These are phyloP conservation scores for Globodera ellingtonae DNA, from an alignment of 1,140 invertebrate genomes.

Conservation along the genomic window DNA sequence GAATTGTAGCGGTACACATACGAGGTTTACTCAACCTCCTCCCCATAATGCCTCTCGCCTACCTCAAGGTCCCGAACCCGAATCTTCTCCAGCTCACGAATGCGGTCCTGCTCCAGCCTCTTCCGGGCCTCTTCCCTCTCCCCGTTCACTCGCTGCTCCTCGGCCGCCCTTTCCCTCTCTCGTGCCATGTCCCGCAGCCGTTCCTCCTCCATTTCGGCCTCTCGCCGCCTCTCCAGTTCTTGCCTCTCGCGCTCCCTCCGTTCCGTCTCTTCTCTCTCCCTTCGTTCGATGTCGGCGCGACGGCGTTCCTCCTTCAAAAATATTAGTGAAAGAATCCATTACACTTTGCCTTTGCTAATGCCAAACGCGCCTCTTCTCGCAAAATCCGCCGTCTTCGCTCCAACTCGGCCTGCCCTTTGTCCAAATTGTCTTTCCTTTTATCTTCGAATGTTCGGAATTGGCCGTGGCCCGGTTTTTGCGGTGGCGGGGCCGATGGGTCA, in stretches of 20 bases:
- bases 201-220: conserved; percentile 75
- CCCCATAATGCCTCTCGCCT: background rate
- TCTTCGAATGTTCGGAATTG: conserved; percentile 83
- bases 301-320: conserved; percentile 66
- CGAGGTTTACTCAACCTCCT: too few species aligned
- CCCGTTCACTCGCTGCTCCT: conserved; percentile 68
- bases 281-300: conserved; percentile 67
- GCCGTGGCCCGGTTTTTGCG: conserved; percentile 50
- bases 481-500: conserved; percentile 52
- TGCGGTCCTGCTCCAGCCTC: conserved; percentile 90
- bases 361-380: conserved; percentile 71
- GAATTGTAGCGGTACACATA: background rate
- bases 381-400: conserved; percentile 85
- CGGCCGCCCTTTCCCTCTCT: conserved; percentile 70
- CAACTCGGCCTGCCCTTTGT: conserved; percentile 94
- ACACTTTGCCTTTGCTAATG: background rate
- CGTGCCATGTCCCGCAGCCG: conserved; percentile 81
- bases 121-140: conserved; percentile 73
- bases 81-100: conserved; percentile 86
- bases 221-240: conserved; percentile 75
- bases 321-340: background rate
- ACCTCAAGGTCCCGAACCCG: conserved; percentile 56
- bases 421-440: conserved; percentile 93
- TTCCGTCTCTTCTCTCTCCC: conserved; percentile 82
- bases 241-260: conserved; percentile 87